Conservation (phyloP, 2,113 vertebrate species). For the Oncorhynchus tshawytscha region DNA sequence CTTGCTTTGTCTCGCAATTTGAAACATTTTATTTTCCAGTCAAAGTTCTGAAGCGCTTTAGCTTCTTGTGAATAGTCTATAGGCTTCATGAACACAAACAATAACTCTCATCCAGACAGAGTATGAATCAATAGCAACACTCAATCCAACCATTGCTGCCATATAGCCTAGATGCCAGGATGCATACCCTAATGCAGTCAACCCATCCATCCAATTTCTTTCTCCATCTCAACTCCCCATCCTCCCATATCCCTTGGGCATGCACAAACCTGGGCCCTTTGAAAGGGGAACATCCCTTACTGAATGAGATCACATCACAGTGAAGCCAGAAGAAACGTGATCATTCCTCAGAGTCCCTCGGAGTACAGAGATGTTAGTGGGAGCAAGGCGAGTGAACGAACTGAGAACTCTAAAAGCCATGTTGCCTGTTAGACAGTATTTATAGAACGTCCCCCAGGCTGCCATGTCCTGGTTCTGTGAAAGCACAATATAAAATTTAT, state of each 20-base stretch:
- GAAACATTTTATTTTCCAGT: neutral
- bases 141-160: neutral
- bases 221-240: slow-evolving; percentile 9
- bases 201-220: neutral
- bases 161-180: neutral
- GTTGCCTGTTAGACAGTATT: slow-evolving; percentile 69
- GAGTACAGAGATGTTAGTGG: slow-evolving; percentile 55
- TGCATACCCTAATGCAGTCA: neutral
- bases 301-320: slow-evolving; percentile 49
- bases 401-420: slow-evolving; percentile 61
- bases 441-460: slow-evolving; percentile 68
- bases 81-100: too few species aligned
- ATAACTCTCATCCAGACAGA: neutral
- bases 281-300: slow-evolving; percentile 29
- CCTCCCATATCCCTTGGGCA: slow-evolving; percentile 29
- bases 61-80: neutral
- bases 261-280: slow-evolving; percentile 27
- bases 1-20: neutral
- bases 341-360: slow-evolving; percentile 45
- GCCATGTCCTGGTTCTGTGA: slow-evolving; percentile 64
- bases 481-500: slow-evolving; percentile 71
- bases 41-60: neutral
- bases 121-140: neutral
- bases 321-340: slow-evolving; percentile 42
- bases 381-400: slow-evolving; percentile 48